Evolutionary conservation across 2,113 vertebrate species (phyloP).

Genomic region (Gymnorhina tibicen): DNA sequence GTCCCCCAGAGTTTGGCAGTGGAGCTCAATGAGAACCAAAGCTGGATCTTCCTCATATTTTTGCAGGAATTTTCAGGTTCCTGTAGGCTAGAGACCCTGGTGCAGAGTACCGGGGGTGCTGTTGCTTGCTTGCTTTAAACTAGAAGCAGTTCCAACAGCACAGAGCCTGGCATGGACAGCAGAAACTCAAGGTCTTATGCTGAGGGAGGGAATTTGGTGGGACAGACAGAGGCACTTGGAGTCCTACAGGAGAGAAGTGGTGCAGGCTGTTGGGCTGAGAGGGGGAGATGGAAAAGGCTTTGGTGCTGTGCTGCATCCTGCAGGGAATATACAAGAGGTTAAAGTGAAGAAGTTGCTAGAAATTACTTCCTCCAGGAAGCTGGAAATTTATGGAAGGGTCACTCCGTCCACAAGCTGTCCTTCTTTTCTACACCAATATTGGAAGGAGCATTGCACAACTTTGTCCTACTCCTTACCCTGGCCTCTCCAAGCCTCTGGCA

Average conservation of each 20-base stretch:
- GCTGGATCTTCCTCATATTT: not conserved
- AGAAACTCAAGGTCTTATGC: not conserved
- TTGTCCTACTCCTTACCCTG: not conserved
- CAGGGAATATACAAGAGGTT: not conserved
- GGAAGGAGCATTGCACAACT: not conserved
- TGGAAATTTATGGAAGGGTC: not conserved
- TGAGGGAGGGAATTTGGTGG: not conserved
- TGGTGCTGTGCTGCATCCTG: not conserved
- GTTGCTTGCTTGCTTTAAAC: not conserved
- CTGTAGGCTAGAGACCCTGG: not conserved
- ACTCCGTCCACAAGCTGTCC: rapidly evolving
- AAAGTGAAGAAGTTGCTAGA: not conserved
- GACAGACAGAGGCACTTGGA: not conserved
- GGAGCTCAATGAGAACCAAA: not conserved
- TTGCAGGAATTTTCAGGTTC: not conserved
- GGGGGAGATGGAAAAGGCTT: not conserved
- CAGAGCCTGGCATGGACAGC: not conserved
- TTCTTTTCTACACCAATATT: not conserved
- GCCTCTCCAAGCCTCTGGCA: not conserved
- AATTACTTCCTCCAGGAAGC: not conserved
- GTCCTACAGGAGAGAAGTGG: not conserved
- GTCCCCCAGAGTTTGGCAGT: not conserved
- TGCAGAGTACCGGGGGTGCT: not conserved
- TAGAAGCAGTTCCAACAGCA: not conserved
- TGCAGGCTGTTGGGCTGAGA: not conserved